Evolutionary conservation across 2,797 vertebrate genomes (phyloP).

Genomic region (Chaenodraco wilsoni): DNA sequence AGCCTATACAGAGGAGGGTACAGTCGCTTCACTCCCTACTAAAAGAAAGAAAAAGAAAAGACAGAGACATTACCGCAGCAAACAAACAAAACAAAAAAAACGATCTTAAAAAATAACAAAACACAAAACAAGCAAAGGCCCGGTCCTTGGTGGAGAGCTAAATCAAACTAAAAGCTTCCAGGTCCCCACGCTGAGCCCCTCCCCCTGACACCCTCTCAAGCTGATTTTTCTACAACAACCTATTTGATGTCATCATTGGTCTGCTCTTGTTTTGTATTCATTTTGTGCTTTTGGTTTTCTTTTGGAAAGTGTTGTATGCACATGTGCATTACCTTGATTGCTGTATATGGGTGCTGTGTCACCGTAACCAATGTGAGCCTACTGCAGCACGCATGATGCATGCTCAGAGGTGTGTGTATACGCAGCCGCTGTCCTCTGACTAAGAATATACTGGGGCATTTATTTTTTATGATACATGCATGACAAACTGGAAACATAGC

Average conservation of each 20-base stretch:
- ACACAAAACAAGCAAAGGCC: conserved; percentile 59
- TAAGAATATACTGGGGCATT: conserved; percentile 69
- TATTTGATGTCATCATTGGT: conserved; percentile 79
- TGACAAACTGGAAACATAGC: neutral
- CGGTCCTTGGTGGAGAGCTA: conserved; percentile 73
- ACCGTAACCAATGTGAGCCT: conserved; percentile 78
- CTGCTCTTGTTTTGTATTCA: conserved; percentile 76
- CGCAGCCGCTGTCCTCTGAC: conserved; percentile 73
- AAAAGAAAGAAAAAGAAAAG: conserved; percentile 85
- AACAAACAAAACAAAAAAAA: conserved; percentile 64
- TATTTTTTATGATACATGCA: neutral
- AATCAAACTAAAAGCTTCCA: conserved; percentile 79
- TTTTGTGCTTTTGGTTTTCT: conserved; percentile 74
- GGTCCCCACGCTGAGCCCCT: conserved; percentile 73
- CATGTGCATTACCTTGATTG: conserved; percentile 76
- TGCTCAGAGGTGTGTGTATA: conserved; percentile 76
- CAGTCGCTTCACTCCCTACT: conserved; percentile 97
- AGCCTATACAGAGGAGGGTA: conserved; percentile 98
- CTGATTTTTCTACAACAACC: conserved; percentile 73
- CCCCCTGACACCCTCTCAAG: conserved; percentile 65
- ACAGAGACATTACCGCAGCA: conserved; percentile 78
- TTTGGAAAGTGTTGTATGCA: conserved; percentile 71
- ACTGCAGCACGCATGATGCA: conserved; percentile 80
- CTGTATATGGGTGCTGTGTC: conserved; percentile 80
- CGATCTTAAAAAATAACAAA: conserved; percentile 53